Base-by-base conservation (phyloP, 1,140 invertebrate species). In the Teleogryllus occipitalis region DNA sequence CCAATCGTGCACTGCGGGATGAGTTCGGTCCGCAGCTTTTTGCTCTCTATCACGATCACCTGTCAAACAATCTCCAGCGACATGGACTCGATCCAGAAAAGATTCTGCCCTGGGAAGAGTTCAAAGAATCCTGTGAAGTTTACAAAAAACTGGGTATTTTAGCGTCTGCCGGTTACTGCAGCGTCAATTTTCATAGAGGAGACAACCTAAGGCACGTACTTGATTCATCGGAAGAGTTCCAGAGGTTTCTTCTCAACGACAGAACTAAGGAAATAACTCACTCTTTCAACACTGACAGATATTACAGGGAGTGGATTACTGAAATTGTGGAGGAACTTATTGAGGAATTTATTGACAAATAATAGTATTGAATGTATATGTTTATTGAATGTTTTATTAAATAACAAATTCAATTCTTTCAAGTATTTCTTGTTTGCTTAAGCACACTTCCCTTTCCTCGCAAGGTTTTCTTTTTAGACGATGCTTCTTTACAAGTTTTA, bases 61-160 rank as follows among this genome's bases (percentile, higher is more conserved):
- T 80, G 14, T 76, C 76, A 14, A 77, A 77, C 46, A 75, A 80
- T 39, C 54, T 80, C 8, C 48, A 78, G n/a, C 49, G 14, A 39
- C 72, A 76, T 74, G 65, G 72, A 7, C 49, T 74, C 2, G 76
- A 80, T 47, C 18, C 77, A 8, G 48, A 47, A 0, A 21, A 80
- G 21, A 12, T 80, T 8, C n/a, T 80, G 4, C 80, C 80, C 8
- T 80, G 80, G 80, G 15, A 39, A 47, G 54, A 77, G 46, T 80
- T 80, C 48, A 77, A 80, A 74, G 76, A 75, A 39, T 22, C n/a
- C 21, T 75, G 74, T 39, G 27, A 39, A 15, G 8, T 15, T 39
- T 75, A 75, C 21, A 39, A 39, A 10, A 18, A 14, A 22, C 2
- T 75, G n/a, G 74, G 74, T 14, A 21, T n/a, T 12, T 15, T 75